Percentiles rank a stretch among this genome's conserved stretches.
phyloP scores from a whole-genome alignment of 2,113 vertebrate species.

The Pleuronectes platessa region DNA sequence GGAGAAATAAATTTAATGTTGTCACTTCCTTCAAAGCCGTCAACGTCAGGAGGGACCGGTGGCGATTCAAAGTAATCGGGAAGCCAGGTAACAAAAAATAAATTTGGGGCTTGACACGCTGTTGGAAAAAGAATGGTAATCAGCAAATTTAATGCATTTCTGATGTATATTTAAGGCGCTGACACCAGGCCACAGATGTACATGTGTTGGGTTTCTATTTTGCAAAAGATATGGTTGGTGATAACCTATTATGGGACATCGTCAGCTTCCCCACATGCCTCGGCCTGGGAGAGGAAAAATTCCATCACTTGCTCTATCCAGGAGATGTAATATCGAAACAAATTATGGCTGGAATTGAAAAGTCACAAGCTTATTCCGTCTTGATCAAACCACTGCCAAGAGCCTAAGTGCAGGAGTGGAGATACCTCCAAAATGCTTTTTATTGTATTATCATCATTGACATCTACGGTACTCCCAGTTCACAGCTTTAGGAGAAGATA shows the following conservation, averaged over 20 bases:
- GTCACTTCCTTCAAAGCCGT: constrained; percentile 82
- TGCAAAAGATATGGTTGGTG: constrained; percentile 93
- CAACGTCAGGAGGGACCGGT: constrained; percentile 84
- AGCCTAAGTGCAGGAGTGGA: constrained; percentile 93
- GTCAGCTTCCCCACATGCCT: constrained; percentile 82
- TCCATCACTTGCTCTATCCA: constrained; percentile 94
- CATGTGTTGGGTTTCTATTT: constrained; percentile 98
- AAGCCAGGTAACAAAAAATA: constrained; percentile 86
- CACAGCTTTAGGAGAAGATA: constrained; percentile 57
- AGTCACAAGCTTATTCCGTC: constrained; percentile 98
- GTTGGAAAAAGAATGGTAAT: constrained; percentile 95
- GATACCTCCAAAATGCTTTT: constrained; percentile 90
- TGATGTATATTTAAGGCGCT: constrained; percentile 96
- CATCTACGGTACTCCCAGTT: constrained; percentile 80
- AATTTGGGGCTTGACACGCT: constrained; percentile 89
- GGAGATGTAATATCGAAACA: constrained; percentile 98
- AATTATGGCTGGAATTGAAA: constrained; percentile 99
- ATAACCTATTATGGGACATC: constrained; percentile 97
- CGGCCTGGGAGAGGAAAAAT: constrained; percentile 88
- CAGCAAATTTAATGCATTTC: constrained; percentile 98
- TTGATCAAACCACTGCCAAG: constrained; percentile 98
- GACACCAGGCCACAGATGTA: constrained; percentile 99
- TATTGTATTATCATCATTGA: constrained; percentile 95
- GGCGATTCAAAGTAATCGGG: constrained; percentile 93
- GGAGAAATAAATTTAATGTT: constrained; percentile 74